Evolutionary conservation across 2,113 vertebrate species (phyloP).

Genomic region (Erythrolamprus reginae): DNA sequence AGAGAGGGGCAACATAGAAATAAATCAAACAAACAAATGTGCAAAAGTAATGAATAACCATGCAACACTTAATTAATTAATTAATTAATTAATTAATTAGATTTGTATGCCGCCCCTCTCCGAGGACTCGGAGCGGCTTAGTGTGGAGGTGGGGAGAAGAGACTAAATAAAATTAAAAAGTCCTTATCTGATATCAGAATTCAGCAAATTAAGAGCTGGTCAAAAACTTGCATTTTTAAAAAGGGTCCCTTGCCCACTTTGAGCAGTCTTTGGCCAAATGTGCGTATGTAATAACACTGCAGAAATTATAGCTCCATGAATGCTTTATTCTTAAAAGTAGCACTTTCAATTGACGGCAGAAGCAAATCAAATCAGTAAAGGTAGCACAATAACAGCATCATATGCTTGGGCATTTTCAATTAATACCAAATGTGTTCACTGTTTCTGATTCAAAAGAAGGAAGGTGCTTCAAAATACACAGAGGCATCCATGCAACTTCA

Average conservation of each 20-base stretch:
- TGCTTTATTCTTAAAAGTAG: background rate
- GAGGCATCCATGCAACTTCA: background rate
- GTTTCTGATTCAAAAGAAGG: background rate
- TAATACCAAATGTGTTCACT: background rate
- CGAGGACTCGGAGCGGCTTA: too few relatives aligned
- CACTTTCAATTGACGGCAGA: background rate
- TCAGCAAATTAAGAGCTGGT: background rate
- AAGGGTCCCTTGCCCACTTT: background rate
- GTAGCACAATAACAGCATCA: background rate
- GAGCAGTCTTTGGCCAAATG: background rate
- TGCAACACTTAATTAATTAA: background rate
- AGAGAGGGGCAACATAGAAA: too few relatives aligned
- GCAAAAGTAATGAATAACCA: background rate
- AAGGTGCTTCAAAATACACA: background rate
- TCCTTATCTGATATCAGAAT: background rate
- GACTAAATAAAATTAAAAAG: background rate
- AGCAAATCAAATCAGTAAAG: background rate
- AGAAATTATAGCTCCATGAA: background rate
- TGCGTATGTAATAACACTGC: background rate
- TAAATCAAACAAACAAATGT: too few relatives aligned
- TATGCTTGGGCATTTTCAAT: background rate
- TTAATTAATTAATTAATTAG: too few relatives aligned
- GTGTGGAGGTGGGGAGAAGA: too few relatives aligned
- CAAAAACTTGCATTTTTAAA: background rate
- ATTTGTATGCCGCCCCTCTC: too few relatives aligned